These are phyloP conservation scores for Eulemur albifrons DNA, from an alignment of 2,797 vertebrate genomes.

Conservation along the genomic window DNA sequence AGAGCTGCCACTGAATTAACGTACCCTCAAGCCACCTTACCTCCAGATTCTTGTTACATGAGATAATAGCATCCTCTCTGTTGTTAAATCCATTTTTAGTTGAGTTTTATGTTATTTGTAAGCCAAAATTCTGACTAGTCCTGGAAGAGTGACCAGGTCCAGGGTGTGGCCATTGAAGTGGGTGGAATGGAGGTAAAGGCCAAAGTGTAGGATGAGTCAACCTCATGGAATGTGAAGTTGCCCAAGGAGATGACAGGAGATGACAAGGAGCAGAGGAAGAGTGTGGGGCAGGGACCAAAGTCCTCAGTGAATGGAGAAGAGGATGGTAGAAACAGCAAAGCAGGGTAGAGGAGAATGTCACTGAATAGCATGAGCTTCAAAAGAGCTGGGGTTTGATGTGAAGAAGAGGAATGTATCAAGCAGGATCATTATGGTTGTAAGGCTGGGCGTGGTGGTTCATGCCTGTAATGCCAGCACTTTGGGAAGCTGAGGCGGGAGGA, in stretches of 20 bases:
- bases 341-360: background rate
- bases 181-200: background rate
- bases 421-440: background rate
- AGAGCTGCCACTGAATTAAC: background rate
- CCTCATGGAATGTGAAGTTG: background rate
- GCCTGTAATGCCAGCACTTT: too few species aligned
- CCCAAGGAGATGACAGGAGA: background rate
- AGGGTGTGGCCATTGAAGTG: background rate
- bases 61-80: background rate
- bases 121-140: background rate
- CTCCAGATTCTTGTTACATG: background rate
- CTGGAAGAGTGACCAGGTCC: background rate
- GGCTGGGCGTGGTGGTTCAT: too few species aligned
- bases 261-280: background rate
- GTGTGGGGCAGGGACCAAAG: background rate
- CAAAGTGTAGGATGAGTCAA: background rate
- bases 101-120: background rate
- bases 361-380: background rate
- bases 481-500: too few species aligned
- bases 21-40: background rate
- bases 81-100: background rate
- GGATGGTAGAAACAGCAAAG: background rate
- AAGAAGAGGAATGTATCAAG: background rate
- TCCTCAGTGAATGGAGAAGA: background rate
- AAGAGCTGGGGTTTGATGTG: background rate